These are phyloP conservation scores for Etheostoma perlongum DNA, from an alignment of 2,797 vertebrate species.

Conservation along the genomic window DNA sequence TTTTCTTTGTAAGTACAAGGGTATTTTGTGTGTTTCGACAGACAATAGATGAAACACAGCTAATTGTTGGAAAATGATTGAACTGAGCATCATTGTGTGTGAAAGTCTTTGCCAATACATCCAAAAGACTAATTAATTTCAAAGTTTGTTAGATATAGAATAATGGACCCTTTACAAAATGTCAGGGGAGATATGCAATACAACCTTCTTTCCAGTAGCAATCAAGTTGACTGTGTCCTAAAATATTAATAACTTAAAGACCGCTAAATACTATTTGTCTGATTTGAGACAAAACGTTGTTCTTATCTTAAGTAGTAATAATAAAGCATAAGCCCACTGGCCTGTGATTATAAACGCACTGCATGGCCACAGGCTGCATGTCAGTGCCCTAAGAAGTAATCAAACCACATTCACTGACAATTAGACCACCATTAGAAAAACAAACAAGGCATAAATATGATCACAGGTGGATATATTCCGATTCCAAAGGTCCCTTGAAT, in stretches of 20 bases:
- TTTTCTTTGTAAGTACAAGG: background rate
- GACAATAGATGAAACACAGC: background rate
- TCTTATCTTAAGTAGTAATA: constrained; percentile 2
- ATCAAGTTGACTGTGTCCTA: background rate
- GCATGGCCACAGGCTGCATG: background rate
- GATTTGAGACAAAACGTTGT: background rate
- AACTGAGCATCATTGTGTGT: constrained; percentile 21
- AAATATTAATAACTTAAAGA: constrained; percentile 23
- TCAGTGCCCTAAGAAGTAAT: background rate
- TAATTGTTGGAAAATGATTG: constrained; percentile 30
- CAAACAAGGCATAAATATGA: constrained; percentile 11
- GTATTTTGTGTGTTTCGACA: constrained; percentile 9
- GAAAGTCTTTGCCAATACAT: background rate
- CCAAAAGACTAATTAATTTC: background rate
- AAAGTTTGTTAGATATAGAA: background rate
- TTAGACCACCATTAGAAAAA: background rate
- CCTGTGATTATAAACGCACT: background rate
- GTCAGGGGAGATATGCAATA: background rate
- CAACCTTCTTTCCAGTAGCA: background rate
- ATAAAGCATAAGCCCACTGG: background rate
- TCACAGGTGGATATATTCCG: constrained; percentile 1
- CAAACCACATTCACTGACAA: constrained; percentile 20
- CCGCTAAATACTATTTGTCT: background rate
- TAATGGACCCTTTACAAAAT: background rate
- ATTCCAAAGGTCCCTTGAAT: constrained; percentile 29